A percentile compares a stretch with the other conserved stretches of the same genome.
Evolutionary conservation across 2,797 vertebrate species (phyloP).

Genomic region (Syndactyla subalaris): DNA sequence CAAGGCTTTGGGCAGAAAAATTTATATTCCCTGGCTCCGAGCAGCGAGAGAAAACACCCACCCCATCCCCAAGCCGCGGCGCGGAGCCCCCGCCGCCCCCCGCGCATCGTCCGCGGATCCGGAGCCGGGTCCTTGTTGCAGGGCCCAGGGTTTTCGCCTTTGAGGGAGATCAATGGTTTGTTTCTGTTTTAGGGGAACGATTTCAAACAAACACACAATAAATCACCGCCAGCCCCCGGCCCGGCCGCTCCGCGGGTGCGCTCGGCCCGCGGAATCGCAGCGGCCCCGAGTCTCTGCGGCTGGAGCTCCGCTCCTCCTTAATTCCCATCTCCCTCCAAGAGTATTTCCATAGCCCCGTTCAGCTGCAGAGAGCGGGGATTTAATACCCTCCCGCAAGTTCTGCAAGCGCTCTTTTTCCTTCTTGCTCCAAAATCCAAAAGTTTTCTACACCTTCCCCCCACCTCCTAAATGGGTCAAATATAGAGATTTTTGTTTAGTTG

Average conservation of each 20-base stretch:
- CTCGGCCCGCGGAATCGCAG: not conserved
- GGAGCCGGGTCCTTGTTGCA: not conserved
- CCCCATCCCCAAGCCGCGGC: not conserved
- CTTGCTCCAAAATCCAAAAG: not conserved
- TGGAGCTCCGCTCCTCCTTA: not conserved
- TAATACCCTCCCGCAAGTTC: not conserved
- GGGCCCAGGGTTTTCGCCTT: not conserved
- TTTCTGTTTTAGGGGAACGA: not conserved
- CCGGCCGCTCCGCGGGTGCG: not conserved
- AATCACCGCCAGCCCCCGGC: not conserved
- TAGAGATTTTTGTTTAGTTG: rapidly evolving
- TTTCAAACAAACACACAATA: not conserved
- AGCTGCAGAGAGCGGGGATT: rapidly evolving
- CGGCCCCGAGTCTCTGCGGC: not conserved
- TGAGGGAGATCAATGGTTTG: not conserved
- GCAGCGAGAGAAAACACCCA: not conserved
- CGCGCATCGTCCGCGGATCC: not conserved
- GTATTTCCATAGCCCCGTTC: rapidly evolving
- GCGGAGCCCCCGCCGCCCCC: not conserved
- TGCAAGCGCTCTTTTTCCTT: rapidly evolving
- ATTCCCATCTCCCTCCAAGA: rapidly evolving
- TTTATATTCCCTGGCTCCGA: not conserved
- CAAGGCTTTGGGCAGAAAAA: not conserved
- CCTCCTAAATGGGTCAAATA: not conserved
- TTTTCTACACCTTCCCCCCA: rapidly evolving